These are phyloP conservation scores for Epinotia bilunana DNA, from an alignment of 2,888 invertebrate genomes.

Conservation along the genomic window DNA sequence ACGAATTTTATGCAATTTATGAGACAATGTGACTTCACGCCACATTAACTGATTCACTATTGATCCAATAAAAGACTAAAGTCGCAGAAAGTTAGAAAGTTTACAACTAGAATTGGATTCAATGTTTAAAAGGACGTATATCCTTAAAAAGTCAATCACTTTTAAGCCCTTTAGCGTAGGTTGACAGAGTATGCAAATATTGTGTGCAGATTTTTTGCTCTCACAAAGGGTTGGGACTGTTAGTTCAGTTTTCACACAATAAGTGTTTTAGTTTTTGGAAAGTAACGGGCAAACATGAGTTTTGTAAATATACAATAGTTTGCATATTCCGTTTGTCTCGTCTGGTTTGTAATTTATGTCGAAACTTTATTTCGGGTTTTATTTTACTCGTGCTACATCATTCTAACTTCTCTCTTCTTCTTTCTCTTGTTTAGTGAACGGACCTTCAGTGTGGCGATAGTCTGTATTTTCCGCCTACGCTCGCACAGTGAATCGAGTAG, in stretches of 20 bases:
- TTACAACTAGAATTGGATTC: neutral
- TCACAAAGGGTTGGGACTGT: conserved; percentile 23
- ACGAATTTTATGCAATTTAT: conserved; percentile 30
- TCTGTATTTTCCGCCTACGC: too few relatives aligned
- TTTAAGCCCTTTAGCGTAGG: neutral
- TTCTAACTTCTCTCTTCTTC: neutral
- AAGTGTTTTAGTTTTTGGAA: conserved; percentile 38
- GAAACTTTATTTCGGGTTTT: neutral
- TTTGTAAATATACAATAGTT: conserved; percentile 22
- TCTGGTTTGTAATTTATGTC: neutral
- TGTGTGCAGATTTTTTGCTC: conserved; percentile 38
- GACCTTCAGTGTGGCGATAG: too few relatives aligned
- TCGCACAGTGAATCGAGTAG: too few relatives aligned
- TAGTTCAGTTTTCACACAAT: conserved; percentile 14
- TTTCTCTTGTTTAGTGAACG: too few relatives aligned
- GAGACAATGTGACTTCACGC: conserved; percentile 19
- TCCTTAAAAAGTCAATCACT: neutral
- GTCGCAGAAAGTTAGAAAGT: conserved; percentile 29
- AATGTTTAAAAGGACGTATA: conserved; percentile 11
- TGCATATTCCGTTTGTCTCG: conserved; percentile 10
- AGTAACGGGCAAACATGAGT: conserved; percentile 36
- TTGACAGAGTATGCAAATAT: conserved; percentile 37
- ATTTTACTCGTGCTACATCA: neutral
- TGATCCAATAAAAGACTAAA: conserved; percentile 36
- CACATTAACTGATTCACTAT: conserved; percentile 20